These are phyloP conservation scores for Cebidichthys violaceus DNA, from an alignment of 2,113 vertebrate genomes.

Conservation along the genomic window DNA sequence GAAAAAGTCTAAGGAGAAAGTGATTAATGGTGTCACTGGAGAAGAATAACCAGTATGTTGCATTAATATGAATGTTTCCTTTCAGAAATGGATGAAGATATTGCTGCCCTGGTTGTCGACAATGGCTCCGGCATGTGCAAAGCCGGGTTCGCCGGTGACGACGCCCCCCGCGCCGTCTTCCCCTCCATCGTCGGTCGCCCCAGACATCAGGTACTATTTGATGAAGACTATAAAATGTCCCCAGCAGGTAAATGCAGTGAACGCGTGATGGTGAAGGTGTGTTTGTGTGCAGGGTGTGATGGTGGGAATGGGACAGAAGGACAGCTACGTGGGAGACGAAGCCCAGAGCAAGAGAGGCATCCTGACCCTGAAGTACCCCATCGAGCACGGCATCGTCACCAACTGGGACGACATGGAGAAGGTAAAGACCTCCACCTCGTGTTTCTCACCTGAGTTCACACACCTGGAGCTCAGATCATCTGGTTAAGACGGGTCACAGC, in stretches of 20 bases:
- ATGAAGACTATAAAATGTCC: rapidly evolving
- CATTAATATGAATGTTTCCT: rapidly evolving
- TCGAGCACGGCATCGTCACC: slow-evolving; percentile 96
- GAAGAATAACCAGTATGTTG: background rate
- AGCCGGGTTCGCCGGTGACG: slow-evolving; percentile 66
- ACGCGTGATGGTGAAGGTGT: rapidly evolving
- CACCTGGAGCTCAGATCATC: background rate
- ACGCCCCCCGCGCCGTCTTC: too few relatives aligned
- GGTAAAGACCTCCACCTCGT: slow-evolving; percentile 52
- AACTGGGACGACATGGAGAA: slow-evolving; percentile 99
- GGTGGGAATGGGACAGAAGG: slow-evolving; percentile 98
- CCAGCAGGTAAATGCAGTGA: background rate
- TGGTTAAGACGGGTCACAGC: too few relatives aligned
- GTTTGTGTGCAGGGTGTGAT: slow-evolving; percentile 88
- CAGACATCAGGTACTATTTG: slow-evolving; percentile 53
- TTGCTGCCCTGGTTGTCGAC: slow-evolving; percentile 66
- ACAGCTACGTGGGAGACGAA: slow-evolving; percentile 96
- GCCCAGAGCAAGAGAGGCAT: slow-evolving; percentile 96
- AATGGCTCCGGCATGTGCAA: slow-evolving; percentile 73
- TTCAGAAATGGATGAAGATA: slow-evolving; percentile 54
- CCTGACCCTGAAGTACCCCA: slow-evolving; percentile 89
- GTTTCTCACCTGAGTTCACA: background rate
- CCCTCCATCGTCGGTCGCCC: slow-evolving; percentile 66
- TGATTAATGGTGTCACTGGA: background rate
- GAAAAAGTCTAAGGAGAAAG: too few relatives aligned